Evolutionary conservation across 92 coral and sea anemone species (phyloP), one percentile per base, ranked within the genome.

Genomic region (Pocillopora meandrina): DNA sequence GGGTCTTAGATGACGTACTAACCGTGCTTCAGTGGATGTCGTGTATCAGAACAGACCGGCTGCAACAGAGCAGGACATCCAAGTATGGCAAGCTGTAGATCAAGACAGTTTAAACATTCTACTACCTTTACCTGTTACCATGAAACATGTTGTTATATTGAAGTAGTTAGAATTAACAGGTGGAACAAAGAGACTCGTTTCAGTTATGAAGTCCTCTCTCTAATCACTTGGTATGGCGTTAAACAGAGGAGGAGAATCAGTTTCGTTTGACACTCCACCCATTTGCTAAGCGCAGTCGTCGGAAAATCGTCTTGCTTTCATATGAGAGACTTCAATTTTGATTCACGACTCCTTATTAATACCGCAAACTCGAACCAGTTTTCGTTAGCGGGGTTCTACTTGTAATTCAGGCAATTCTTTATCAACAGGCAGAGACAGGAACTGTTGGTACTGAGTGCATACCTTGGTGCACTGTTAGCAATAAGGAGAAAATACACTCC

Each of bases 391-490:
- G 52, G 52, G 52, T 42, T 42, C 52, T 42, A 42, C 52, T 7
- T 42, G 52, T 15, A 20, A 52, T 60, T 57, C 56, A 17, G 10
- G 12, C 26, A 17, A 12, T 74, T 65, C 33, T 21, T 65, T 61
- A 60, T 57, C 61, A 73, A 10, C 85, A 96, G 99, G 71, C 99
- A 96, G 79, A 90, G 96, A 60, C 99, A 94, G 75, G 99, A 96
- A 85, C 81, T 94, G 61, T 88, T 96, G 47, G 95, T 91, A 11
- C 73, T 96, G 57, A 89, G 93, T 61, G 91, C 99, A 10, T 96
- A 96, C 84, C 60, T 92, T 59, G 99, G 99, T n/a, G 98, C 99
- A 15, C 80, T 96, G 77, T 83, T 89, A 49, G 98, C 99, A 56
- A 94, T 96, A 58, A 88, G 93, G 83, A 90, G 98, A 71, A 85